Conservation (phyloP, 1,140 invertebrate genomes). For the Papilio machaon region DNA sequence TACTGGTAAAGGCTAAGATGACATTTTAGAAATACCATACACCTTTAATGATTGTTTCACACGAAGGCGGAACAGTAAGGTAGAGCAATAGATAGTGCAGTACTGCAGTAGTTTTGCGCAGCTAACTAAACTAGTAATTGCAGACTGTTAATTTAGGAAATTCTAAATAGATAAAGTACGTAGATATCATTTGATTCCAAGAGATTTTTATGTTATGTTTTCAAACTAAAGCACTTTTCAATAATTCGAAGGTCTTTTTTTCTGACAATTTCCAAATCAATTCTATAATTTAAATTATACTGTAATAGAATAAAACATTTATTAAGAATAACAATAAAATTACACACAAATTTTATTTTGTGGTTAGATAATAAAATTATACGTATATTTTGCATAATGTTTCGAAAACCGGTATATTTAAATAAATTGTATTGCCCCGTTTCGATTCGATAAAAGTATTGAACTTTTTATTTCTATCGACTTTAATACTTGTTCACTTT, state of each 20-base stretch:
- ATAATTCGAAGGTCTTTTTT: no score
- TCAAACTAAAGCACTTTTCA: no score
- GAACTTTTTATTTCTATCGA: neutral
- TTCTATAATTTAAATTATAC: no score
- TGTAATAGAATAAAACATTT: neutral
- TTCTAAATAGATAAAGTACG: no score
- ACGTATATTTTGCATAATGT: neutral
- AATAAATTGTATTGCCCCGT: neutral
- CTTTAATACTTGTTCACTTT: neutral
- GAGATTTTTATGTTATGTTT: no score
- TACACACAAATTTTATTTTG: neutral
- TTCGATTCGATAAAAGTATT: neutral
- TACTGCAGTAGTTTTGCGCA: no score
- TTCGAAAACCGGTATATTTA: neutral
- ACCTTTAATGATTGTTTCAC: conserved; percentile 26
- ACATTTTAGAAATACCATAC: conserved; percentile 51
- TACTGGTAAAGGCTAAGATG: conserved; percentile 43
- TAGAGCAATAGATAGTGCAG: no score
- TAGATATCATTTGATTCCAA: no score
- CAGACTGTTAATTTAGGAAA: no score
- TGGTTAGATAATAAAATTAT: neutral
- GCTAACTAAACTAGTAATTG: no score
- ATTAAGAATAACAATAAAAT: neutral
- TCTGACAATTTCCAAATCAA: no score
- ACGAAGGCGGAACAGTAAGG: neutral